phyloP scores from a whole-genome alignment of 1,140 invertebrate species.

The Dufourea novaeangliae region DNA sequence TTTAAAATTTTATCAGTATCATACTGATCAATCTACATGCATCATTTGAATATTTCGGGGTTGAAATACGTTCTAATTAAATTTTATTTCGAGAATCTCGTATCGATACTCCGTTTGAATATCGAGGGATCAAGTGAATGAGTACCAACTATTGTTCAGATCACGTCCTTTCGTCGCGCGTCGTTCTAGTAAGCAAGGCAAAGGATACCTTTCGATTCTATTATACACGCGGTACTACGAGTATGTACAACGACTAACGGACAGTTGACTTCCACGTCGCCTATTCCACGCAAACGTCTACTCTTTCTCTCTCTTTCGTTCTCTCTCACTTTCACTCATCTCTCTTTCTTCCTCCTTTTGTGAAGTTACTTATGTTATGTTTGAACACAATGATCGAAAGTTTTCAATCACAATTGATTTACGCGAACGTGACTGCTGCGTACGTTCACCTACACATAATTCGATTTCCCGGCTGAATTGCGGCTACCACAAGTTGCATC shows the following conservation, averaged over 20 bases:
- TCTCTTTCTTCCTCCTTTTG: constrained; percentile 2
- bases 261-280: constrained; percentile 34
- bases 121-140: too few relatives aligned
- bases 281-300: constrained; percentile 41
- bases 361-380: constrained; percentile 64
- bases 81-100: too few relatives aligned
- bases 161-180: background rate
- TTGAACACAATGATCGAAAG: constrained; percentile 77
- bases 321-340: background rate
- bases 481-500: background rate
- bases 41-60: too few relatives aligned
- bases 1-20: too few relatives aligned
- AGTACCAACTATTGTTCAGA: background rate
- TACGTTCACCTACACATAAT: constrained; percentile 36
- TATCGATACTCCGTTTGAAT: too few relatives aligned
- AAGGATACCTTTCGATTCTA: constrained; percentile 45
- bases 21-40: too few relatives aligned
- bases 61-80: too few relatives aligned
- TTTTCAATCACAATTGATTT: constrained; percentile 72
- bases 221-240: constrained; percentile 52
- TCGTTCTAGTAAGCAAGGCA: constrained; percentile 37
- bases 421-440: constrained; percentile 57
- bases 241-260: constrained; percentile 60
- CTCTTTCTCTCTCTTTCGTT: background rate
- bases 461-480: constrained; percentile 33